Evolutionary conservation across 1,140 invertebrate genomes (phyloP).

Genomic region (Temnothorax curvispinosus): DNA sequence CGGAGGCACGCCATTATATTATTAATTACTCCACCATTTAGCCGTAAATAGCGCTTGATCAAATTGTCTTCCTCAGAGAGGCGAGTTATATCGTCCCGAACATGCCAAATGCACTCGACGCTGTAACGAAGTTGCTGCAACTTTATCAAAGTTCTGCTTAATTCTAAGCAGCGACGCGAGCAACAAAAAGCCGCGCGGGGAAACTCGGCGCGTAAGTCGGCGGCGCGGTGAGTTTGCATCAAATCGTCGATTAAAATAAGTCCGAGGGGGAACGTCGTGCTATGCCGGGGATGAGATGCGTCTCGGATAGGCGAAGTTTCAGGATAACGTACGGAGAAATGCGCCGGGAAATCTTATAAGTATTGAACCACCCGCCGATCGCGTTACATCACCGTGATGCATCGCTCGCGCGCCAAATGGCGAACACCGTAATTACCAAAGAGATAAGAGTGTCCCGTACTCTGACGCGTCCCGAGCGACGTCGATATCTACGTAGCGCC

Average conservation of each 20-base stretch:
- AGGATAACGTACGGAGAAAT: not conserved
- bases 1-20: slow-evolving; percentile 45
- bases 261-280: not conserved
- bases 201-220: slow-evolving; percentile 59
- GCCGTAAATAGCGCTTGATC: slow-evolving; percentile 60
- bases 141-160: slow-evolving; percentile 63
- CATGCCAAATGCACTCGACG: slow-evolving; percentile 61
- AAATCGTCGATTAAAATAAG: slow-evolving; percentile 62
- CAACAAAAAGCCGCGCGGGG: slow-evolving; percentile 57
- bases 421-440: slow-evolving; percentile 62
- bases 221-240: slow-evolving; percentile 46
- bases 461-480: not conserved
- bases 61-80: slow-evolving; percentile 61
- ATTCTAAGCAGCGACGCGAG: slow-evolving; percentile 62
- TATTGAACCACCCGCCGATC: slow-evolving; percentile 19
- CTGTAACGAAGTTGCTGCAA: slow-evolving; percentile 58
- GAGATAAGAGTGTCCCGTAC: slow-evolving; percentile 46
- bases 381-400: slow-evolving; percentile 34
- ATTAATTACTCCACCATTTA: slow-evolving; percentile 57
- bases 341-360: not conserved
- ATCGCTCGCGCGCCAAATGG: slow-evolving; percentile 55
- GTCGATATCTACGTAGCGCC: not conserved
- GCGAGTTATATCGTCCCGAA: slow-evolving; percentile 60
- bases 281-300: not conserved
- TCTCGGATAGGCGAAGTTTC: not conserved